Base-by-base conservation (phyloP, 37 sponge, comb jelly and placozoan species). In the Tethya wilhelma region DNA sequence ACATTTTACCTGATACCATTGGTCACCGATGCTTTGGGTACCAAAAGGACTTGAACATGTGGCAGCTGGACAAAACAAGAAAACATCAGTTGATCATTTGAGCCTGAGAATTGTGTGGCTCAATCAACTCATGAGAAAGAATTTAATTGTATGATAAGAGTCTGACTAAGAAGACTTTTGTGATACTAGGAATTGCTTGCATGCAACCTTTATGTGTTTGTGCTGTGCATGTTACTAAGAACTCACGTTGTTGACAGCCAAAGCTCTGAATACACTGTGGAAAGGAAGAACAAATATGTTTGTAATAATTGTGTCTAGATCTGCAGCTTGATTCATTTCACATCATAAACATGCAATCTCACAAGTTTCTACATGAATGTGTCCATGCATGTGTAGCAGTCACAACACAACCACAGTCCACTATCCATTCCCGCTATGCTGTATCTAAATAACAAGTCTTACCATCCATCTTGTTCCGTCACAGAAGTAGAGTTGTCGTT, bases 1-100 rank as follows among this genome's bases (percentile, higher is more conserved):
- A n/a, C 22, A 23, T 31, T 31, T 39, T n/a, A 79, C 79, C 81
- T 80, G 81, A 43, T 70, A 80, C 81, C 81, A 80, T 30, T 42
- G 29, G 3, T 38, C 62, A 22, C 81, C 81, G 22, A 70, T 41
- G 3, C 4, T 4, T 62, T 69, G 59, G 28, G 59, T 59, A 17
- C 81, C 81, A 58, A 71, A 69, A 20, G 81, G 81, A 57, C 81
- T 80, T 0, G 29, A 28, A 41, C 81, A 80, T 9, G 70, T 69
- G 12, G 42, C 29, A 58, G 77, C 42, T 41, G 63, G n/a, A 58
- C 5, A 4, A 59, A 4, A 1, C 58, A 71, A 20, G 3, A 7
- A 60, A 60, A 7, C 22, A n/a, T n/a, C n/a, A n/a, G n/a, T n/a
- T n/a, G n/a, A n/a, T n/a, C n/a, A n/a, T n/a, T n/a, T n/a, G n/a